Base-by-base conservation (phyloP, 2,888 invertebrate species). In the Watsonalla cultraria region DNA sequence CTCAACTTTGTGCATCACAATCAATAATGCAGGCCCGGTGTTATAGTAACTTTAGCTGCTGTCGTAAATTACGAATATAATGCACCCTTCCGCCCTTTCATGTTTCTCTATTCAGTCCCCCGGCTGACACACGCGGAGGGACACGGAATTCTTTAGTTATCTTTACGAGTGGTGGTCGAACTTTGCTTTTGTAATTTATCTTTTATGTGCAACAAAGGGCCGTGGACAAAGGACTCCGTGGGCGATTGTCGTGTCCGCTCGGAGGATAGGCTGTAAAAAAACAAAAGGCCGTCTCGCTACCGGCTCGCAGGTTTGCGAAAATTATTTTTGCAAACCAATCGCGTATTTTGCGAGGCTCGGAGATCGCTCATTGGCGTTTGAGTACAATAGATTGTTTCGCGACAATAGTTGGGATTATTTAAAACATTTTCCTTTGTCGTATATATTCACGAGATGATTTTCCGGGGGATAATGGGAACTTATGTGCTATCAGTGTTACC, bases 291-390 rank as follows among this genome's bases (percentile, higher is more conserved):
- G 67, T 57, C 62, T 70, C 64, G 82, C 86, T 84, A 86, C 86
- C 80, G 79, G 80, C 72, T 72, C 63, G 70, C 62, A 64, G 63
- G 68, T 71, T 85, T 80, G 88, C 90, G 64, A 88, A 90, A 78
- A 87, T 85, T 65, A 81, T 89, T 84, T 90, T 90, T 82, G 90
- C 90, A 88, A 86, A 74, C 89, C 89, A 87, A 88, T 90, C 82
- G 72, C 68, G 69, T 71, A 72, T 77, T 78, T 82, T 66, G 80
- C 81, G 68, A 70, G 60, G 64, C 61, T 61, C 59, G 49, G 54
- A 55, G 70, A 60, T 60, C 65, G 69, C 70, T 76, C 76, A 90
- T 90, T 90, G 90, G 90, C 72, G 64, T 67, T 53, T 53, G 62
- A 64, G 66, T 64, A 89, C 87, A 90, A 90, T 80, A 80, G 84